Evolutionary conservation across 35 echinoderm and acorn worm genomes (phyloP), one percentile per base, ranked within the genome.

Genomic region (Patiria miniata): DNA sequence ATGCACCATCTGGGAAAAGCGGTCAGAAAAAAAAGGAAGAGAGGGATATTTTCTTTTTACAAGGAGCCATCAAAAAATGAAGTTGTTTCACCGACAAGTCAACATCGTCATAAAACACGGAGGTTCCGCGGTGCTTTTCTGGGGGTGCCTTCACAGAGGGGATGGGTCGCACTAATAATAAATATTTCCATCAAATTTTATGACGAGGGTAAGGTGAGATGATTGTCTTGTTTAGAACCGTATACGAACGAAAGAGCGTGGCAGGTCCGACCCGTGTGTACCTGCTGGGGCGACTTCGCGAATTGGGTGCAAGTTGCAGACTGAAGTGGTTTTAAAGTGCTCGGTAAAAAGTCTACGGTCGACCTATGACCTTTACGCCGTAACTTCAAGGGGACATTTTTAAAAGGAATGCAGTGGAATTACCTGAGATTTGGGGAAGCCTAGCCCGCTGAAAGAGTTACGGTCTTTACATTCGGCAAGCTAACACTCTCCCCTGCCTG

Each of bases 171-270:
- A 36, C 23, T 34, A 34, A 73, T 73, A 73, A 73, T 30, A 73
- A 73, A 73, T 73, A 73, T 73, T 73, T 73, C 65, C 65, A 73
- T 73, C 65, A 73, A 30, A 28, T 73, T 73, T 73, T 73, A 73
- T 34, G 65, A 73, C 65, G 65, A 12, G 42, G 42, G 65, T 73
- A 73, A 73, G 65, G 65, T 73, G 65, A 73, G 65, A 34, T 73
- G 7, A 32, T 12, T 28, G 1, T 10, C 65, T 73, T 73, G 65
- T 73, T 73, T 73, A 73, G 34, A 73, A n/a, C n/a, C n/a, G n/a
- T n/a, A n/a, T n/a, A n/a, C n/a, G n/a, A n/a, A 30, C 29, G 34
- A 18, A 2, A 26, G 26, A 34, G 29, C 26, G 65, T 34, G 65
- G 65, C 14, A 14, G 65, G 65, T 26, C 34, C 34, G 65, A 73